Evolutionary conservation across 2,888 invertebrate genomes (phyloP), one percentile per base, ranked within the genome.

Genomic region (Rotaria sp.): DNA sequence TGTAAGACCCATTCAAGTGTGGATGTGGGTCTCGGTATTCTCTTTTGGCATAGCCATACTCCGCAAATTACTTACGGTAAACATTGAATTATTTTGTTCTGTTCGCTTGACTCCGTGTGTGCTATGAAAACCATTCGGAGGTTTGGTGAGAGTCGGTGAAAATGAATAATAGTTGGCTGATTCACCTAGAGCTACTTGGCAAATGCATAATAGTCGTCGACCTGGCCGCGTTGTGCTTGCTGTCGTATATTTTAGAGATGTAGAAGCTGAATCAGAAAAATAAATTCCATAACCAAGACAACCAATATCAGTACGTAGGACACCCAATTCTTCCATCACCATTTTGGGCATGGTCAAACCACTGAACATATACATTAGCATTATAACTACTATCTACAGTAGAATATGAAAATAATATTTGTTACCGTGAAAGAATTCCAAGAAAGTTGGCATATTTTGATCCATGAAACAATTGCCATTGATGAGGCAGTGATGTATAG

Each of bases 261-360:
- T 85, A 74, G 55, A 55, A 55, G 8, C 57, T 30, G 88, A 88
- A 88, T 89, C 89, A 24, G 90, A 89, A 88, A 91, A 91, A 87
- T 91, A 91, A 59, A 91, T 89, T 15, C 90, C 91, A 87, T 88
- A 88, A 55, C 91, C 91, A 85, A 91, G 89, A 88, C 89, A 89
- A n/a, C 91, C 91, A 48, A 89, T 89, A 87, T 91, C 90, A n/a
- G 90, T 89, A 74, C 90, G 87, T 26, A 87, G 88, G 38, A 90
- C 90, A 38, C 90, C 90, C 13, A 50, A 67, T 10, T 67, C 50
- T 74, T 59, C 52, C 4, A 75, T 24, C 30, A 87, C 84, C 18
- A 74, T 75, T 48, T 87, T 87, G 18, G 85, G 85, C 75, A 52
- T 57, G n/a, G 84, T 35, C 13, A 85, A 57, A 84, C 87, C 90